Percentiles rank a stretch among this genome's conserved stretches.
phyloP scores from a whole-genome alignment of 2,797 vertebrate genomes.

The Petrocephalus schoutedeni region DNA sequence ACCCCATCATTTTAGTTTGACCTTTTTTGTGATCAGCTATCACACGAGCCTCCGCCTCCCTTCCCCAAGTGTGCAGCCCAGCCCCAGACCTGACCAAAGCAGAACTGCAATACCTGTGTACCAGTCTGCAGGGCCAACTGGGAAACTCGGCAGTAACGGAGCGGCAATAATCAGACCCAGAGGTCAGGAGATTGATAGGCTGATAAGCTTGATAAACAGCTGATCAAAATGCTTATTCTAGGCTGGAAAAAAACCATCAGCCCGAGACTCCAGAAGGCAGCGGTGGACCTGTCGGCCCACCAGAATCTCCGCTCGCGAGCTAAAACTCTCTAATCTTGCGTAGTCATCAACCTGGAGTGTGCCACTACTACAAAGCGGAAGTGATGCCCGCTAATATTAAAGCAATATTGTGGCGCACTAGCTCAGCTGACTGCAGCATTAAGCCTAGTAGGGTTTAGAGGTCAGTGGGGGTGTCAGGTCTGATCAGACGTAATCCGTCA shows the following conservation, averaged over 20 bases:
- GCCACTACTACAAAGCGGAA: neutral
- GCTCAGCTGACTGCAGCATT: neutral
- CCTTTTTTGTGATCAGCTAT: neutral
- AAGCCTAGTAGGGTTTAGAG: conserved; percentile 15
- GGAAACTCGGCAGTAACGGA: neutral
- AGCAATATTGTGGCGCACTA: neutral
- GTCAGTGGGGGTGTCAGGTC: neutral
- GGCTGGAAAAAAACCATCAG: neutral
- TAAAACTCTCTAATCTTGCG: neutral
- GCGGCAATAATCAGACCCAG: neutral
- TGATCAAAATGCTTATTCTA: conserved; percentile 13
- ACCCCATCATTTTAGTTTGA: conserved; percentile 1
- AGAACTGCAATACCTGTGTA: neutral
- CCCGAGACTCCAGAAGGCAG: neutral
- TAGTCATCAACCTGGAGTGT: neutral
- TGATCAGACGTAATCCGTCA: conserved; percentile 39
- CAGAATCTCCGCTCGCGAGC: neutral
- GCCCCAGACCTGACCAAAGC: neutral
- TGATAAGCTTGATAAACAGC: conserved; percentile 22
- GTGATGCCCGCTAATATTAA: neutral
- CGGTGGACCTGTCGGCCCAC: neutral
- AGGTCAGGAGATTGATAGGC: conserved; percentile 12
- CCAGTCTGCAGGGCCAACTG: neutral
- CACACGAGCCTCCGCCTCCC: neutral
- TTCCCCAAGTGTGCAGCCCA: neutral